These are phyloP conservation scores for Synergus itoensis DNA, from an alignment of 2,888 invertebrate species.

Conservation along the genomic window DNA sequence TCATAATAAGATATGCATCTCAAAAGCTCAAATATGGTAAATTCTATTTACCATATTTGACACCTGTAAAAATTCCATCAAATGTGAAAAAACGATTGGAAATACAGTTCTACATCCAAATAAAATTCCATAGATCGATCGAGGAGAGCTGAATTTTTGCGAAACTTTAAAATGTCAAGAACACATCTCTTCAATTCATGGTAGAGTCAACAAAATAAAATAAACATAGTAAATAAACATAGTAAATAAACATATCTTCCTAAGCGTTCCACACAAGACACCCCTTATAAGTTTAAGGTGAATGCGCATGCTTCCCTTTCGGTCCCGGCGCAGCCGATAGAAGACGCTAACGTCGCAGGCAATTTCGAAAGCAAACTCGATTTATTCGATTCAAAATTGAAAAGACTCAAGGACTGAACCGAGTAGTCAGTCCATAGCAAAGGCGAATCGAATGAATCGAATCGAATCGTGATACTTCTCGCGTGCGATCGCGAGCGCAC, in stretches of 20 bases:
- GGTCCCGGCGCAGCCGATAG: not conserved
- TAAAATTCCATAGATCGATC: too few relatives aligned
- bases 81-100: too few relatives aligned
- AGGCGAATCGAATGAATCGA: slow-evolving; percentile 9
- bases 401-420: slow-evolving; percentile 12
- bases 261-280: not conserved
- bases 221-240: not conserved
- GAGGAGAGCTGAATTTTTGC: too few relatives aligned
- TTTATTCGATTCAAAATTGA: not conserved
- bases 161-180: too few relatives aligned
- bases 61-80: too few relatives aligned
- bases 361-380: slow-evolving; percentile 20
- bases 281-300: not conserved
- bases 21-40: too few relatives aligned
- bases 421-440: not conserved
- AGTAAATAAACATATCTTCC: not conserved
- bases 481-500: slow-evolving; percentile 61
- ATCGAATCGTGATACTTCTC: slow-evolving; percentile 40
- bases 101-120: too few relatives aligned
- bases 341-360: not conserved
- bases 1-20: too few relatives aligned
- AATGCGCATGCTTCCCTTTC: slow-evolving; percentile 21
- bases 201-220: too few relatives aligned
- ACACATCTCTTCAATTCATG: too few relatives aligned
- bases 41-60: too few relatives aligned